A percentile compares a stretch with the other conserved stretches of the same genome.
These are phyloP conservation scores for Acanthurus lineatus DNA, from an alignment of 2,797 vertebrate genomes.

Conservation along the genomic window DNA sequence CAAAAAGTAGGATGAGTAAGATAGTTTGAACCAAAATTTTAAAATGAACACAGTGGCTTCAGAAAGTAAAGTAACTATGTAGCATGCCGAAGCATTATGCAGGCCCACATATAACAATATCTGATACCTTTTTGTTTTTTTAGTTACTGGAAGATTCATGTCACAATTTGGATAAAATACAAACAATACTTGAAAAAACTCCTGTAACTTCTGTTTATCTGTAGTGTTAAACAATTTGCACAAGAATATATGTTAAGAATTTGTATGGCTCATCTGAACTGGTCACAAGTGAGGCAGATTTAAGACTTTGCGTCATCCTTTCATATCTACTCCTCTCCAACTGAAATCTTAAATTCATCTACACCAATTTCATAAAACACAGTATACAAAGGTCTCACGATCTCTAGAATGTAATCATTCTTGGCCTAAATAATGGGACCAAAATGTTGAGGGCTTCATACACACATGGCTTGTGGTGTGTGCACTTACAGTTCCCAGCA, in stretches of 20 bases:
- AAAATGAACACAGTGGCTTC: too few species aligned
- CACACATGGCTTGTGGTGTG: conserved; percentile 4
- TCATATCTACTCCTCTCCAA: not conserved
- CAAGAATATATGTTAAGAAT: not conserved
- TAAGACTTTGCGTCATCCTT: not conserved
- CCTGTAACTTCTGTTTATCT: too few species aligned
- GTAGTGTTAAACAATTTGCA: too few species aligned
- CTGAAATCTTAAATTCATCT: not conserved
- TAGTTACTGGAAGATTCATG: too few species aligned
- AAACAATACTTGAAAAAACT: too few species aligned
- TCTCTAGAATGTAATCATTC: not conserved
- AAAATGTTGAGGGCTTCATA: not conserved
- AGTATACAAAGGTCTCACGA: not conserved
- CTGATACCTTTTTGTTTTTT: too few species aligned
- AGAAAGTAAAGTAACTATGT: too few species aligned
- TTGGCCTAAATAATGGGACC: not conserved
- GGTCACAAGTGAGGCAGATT: not conserved
- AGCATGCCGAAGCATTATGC: too few species aligned
- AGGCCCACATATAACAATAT: too few species aligned
- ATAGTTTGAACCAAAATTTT: too few species aligned
- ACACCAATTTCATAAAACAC: not conserved
- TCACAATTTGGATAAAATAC: too few species aligned
- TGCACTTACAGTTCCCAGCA: conserved; percentile 81
- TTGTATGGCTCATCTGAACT: not conserved
- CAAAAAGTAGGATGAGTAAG: too few species aligned